Percentiles rank a stretch among this genome's conserved stretches.
phyloP scores from a whole-genome alignment of 2,888 invertebrate genomes.

The Acleris laterana region DNA sequence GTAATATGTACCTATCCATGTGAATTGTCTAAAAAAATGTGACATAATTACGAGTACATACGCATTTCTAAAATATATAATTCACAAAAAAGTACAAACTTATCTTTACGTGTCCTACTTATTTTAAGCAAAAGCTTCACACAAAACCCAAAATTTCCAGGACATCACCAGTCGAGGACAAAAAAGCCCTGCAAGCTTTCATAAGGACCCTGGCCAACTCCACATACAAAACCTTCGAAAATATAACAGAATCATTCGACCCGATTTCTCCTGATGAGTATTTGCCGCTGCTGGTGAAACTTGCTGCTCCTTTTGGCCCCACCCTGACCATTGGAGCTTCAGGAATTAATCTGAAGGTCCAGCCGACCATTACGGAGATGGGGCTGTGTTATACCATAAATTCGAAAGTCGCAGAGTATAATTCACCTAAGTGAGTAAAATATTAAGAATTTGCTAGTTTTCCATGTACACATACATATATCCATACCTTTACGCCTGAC shows the following conservation, averaged over 20 bases:
- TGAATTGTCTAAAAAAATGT: too few relatives aligned
- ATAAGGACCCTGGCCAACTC: conserved; percentile 83
- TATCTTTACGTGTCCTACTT: too few relatives aligned
- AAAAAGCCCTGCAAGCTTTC: conserved; percentile 81
- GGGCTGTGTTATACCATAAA: conserved; percentile 89
- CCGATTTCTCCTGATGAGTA: conserved; percentile 85
- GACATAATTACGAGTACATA: too few relatives aligned
- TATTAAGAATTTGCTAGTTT: conserved; percentile 7
- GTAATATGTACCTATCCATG: too few relatives aligned
- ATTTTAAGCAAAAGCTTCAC: neutral
- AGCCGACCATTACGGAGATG: conserved; percentile 87
- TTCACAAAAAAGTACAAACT: too few relatives aligned
- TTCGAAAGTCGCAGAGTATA: conserved; percentile 86
- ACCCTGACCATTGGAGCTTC: conserved; percentile 82
- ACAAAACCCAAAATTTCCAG: conserved; percentile 49
- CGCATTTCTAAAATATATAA: too few relatives aligned
- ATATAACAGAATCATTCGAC: conserved; percentile 76
- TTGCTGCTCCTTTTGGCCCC: conserved; percentile 79
- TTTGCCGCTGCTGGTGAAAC: conserved; percentile 71
- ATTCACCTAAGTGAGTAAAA: conserved; percentile 80
- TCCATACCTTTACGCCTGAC: too few relatives aligned
- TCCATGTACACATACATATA: too few relatives aligned
- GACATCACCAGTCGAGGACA: conserved; percentile 69
- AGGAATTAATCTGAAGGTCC: conserved; percentile 77
- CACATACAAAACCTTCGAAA: conserved; percentile 85